phyloP scores from a whole-genome alignment of 2,113 vertebrate species.

The Sphyrna mokarran region DNA sequence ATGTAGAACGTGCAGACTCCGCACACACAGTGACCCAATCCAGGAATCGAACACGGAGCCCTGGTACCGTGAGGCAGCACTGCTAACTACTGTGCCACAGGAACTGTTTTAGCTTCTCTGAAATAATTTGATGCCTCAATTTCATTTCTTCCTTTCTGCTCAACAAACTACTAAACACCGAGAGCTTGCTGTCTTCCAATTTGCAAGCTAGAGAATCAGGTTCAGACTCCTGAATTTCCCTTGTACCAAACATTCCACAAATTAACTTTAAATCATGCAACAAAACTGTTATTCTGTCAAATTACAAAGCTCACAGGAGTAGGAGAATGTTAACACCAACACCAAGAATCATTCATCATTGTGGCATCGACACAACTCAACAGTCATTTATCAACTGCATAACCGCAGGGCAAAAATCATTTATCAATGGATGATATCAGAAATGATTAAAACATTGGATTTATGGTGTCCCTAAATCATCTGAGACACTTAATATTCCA shows the following conservation, averaged over 20 bases:
- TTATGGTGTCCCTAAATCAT: conserved; percentile 27
- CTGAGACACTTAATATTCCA: conserved; percentile 1
- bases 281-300: conserved; percentile 15
- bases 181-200: not conserved
- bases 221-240: not conserved
- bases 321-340: not conserved
- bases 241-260: not conserved
- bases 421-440: not conserved
- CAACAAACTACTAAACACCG: not conserved
- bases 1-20: too few relatives aligned
- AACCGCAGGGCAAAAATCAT: not conserved
- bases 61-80: too few relatives aligned
- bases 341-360: not conserved
- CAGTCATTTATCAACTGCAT: not conserved
- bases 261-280: not conserved
- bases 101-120: not conserved
- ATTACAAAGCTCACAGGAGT: conserved; percentile 7
- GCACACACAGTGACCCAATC: too few relatives aligned
- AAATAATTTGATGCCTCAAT: not conserved
- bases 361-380: not conserved
- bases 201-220: not conserved
- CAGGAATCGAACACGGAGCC: too few relatives aligned
- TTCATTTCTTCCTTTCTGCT: not conserved
- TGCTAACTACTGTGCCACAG: not conserved
- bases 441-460: conserved; percentile 33